Evolutionary conservation across 92 coral and sea anemone species (phyloP), one percentile per base, ranked within the genome.

Genomic region (Umimayanthus kanabou): DNA sequence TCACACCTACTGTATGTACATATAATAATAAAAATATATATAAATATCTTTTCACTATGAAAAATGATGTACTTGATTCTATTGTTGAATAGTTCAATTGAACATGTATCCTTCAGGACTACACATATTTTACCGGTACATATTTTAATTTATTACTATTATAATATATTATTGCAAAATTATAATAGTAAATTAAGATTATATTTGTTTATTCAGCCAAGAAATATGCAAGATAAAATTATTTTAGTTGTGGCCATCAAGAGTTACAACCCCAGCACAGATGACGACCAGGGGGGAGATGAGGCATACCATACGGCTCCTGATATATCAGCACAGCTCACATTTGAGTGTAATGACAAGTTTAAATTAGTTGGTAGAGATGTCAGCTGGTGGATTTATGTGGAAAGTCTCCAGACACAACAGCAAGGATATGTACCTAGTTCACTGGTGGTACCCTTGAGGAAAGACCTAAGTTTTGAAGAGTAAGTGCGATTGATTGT

Each of bases 351-450:
- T 82, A 93, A 93, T 40, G 97, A 94, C 73, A 94, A 82, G 81
- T 94, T 96, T 93, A 93, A 87, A 72, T 93, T 94, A 5, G 80
- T 92, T 65, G 96, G 92, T 23, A 88, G 79, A 15, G 91, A 88
- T 40, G 90, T 94, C 33, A 91, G 92, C 77, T 96, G 98, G 98
- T 96, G 98, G 98, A 76, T 96, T 58, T 92, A 90, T 92, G 98
- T 93, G 29, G 89, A 86, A 67, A 86, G 78, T 73, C 79, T 87
- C 49, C 89, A 64, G 28, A 80, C 80, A 69, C 98, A 84, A 37
- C 85, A 92, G 28, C 85, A 87, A 43, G 98, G 98, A 33, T 96
- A 94, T 87, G 90, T 96, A 50, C 98, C 98, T 13, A 96, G 98
- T 75, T 53, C 91, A 39, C 88, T 92, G 71, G 94, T 94, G 50